A percentile compares a stretch with the other conserved stretches of the same genome.
Evolutionary conservation across 2,113 vertebrate genomes (phyloP).

Genomic region (Natator depressus): DNA sequence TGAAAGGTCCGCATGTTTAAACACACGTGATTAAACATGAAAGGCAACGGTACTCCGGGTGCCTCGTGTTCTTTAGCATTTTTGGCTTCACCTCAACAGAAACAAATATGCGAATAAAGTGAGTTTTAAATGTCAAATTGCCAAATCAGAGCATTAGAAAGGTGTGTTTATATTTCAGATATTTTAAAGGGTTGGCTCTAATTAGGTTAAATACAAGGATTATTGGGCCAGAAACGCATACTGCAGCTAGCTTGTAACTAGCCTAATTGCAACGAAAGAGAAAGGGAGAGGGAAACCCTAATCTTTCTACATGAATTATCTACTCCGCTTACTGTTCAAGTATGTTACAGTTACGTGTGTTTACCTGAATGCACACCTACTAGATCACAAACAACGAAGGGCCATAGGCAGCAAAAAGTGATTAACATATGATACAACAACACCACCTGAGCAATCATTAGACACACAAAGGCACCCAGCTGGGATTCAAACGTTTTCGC

Average conservation of each 20-base stretch:
- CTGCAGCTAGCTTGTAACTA: slow-evolving; percentile 44
- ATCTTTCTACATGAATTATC: not conserved
- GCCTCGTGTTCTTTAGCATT: not conserved
- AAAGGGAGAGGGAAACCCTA: not conserved
- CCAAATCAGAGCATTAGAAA: not conserved
- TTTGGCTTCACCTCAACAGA: not conserved
- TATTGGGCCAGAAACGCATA: slow-evolving; percentile 59
- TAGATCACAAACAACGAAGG: not conserved
- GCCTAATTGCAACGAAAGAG: slow-evolving; percentile 9
- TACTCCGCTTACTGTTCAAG: not conserved
- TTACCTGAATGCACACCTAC: not conserved
- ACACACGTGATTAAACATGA: not conserved
- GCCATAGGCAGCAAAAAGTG: not conserved
- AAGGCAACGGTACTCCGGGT: too few species aligned
- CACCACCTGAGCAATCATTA: not conserved
- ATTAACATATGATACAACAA: not conserved
- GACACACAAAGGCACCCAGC: not conserved
- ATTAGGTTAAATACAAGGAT: slow-evolving; percentile 65
- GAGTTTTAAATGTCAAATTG: slow-evolving; percentile 38
- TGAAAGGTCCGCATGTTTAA: slow-evolving; percentile 34
- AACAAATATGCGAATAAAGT: not conserved
- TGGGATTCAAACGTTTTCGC: not conserved
- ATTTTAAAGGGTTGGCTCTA: slow-evolving; percentile 58
- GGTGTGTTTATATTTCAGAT: slow-evolving; percentile 57
- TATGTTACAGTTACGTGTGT: not conserved